These are phyloP conservation scores for Sebastes iracundus DNA, from an alignment of 2,797 vertebrate genomes.

Conservation along the genomic window DNA sequence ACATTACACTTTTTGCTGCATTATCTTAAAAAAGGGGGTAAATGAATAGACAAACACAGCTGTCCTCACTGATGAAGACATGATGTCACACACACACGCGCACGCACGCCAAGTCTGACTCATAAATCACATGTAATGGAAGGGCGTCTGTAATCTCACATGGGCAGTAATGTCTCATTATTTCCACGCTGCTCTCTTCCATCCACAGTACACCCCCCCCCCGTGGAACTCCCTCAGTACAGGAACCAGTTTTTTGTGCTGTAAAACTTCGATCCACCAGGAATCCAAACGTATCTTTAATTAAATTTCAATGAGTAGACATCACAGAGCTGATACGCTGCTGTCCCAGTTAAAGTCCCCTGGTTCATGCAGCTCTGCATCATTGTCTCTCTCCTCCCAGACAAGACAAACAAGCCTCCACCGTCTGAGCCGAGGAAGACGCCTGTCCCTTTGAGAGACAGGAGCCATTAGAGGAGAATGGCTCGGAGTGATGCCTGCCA, in stretches of 20 bases:
- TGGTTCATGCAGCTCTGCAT: constrained; percentile 28
- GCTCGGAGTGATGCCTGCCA: constrained; percentile 51
- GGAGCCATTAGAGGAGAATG: constrained; percentile 48
- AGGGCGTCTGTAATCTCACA: constrained; percentile 34
- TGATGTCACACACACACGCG: constrained; percentile 51
- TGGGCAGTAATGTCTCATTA: constrained; percentile 40
- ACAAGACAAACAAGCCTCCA: constrained; percentile 44
- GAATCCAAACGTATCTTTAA: constrained; percentile 12
- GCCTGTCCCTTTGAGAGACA: constrained; percentile 46
- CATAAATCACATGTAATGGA: constrained; percentile 61
- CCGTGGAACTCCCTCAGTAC: background rate
- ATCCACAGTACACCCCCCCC: constrained; percentile 15
- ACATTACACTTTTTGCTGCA: background rate
- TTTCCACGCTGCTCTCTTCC: constrained; percentile 32
- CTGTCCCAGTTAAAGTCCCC: constrained; percentile 42
- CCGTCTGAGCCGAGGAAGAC: constrained; percentile 44
- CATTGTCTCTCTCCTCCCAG: constrained; percentile 40
- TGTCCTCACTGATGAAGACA: constrained; percentile 48
- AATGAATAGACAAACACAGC: constrained; percentile 22
- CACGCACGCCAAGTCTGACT: constrained; percentile 41
- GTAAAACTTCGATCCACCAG: background rate
- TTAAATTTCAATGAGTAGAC: constrained; percentile 19
- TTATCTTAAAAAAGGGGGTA: background rate
- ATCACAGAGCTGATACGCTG: constrained; percentile 27
- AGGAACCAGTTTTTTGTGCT: background rate